Evolutionary conservation across 2,797 vertebrate genomes (phyloP), one percentile per base, ranked within the genome.

Genomic region (Cryptoblepharus egeriae): DNA sequence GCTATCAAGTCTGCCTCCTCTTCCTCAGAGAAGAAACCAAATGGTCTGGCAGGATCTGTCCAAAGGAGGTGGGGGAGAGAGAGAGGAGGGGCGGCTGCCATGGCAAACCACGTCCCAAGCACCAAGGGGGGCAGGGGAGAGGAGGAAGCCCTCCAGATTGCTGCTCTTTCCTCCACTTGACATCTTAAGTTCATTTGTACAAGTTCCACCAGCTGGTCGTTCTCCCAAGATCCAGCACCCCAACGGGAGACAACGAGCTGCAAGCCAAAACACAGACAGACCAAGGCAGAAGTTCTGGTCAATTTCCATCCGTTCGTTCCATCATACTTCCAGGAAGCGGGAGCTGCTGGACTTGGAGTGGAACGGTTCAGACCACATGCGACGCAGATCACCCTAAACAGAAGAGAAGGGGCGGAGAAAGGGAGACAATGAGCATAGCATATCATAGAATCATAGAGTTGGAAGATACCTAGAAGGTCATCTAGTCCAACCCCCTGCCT

Each of bases 361-460:
- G 95, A 99, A 99, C 52, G 99, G 99, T 95, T 99, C 99, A 10
- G 99, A 99, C 99, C 99, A 99, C 99, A 99, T 99, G 95, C 99
- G 97, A 82, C 98, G 97, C 91, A 99, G 96, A 95, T 99, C 99
- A 37, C 99, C 99, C 99, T 99, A 90, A 39, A 82, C 71, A 85
- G 85, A 72, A 49, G 57, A 67, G 80, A 32, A 83, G 77, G 52
- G 85, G 26, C 1, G 12, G 49, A n/a, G 76, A 13, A 3, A 10
- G 16, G 10, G 70, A 32, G 70, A 82, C 69, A 63, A 8, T n/a
- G 49, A 24, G 0, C 0, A n/a, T 16, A 68, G n/a, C n/a, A n/a
- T n/a, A n/a, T n/a, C n/a, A n/a, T n/a, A n/a, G n/a, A n/a, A n/a
- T n/a, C n/a, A n/a, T n/a, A n/a, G n/a, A n/a, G n/a, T n/a, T n/a